Base-by-base conservation (phyloP, 2,113 vertebrate genomes). In the Glaucidium brasilianum region DNA sequence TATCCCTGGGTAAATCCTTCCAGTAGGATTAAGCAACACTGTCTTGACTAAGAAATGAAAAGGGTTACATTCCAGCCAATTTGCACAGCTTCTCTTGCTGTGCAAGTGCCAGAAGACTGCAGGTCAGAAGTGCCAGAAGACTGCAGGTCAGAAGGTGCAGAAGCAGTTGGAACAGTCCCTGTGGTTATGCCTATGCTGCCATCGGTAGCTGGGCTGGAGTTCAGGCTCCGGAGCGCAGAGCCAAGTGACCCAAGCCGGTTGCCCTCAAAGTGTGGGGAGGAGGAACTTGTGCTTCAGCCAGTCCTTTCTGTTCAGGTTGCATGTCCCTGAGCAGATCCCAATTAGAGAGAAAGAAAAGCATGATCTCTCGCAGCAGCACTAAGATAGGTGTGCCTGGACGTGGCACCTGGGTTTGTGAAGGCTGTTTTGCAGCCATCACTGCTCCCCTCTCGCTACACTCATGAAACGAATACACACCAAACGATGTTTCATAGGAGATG, bases 11-110 rank as follows among this genome's bases (percentile, higher is more conserved):
- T 90, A 76, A 94, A 80, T 13, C n/a, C 41, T 88, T 96, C 84
- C 74, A 39, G 81, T 52, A 91, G 77, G n/a, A 79, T 85, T 95
- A 91, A 90, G 91, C 71, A 66, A 30, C 45, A 4, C 52, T 83
- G 74, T 92, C 91, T 87, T 87, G 4, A 1, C 50, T 79, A 47
- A 49, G 78, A 90, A 87, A 89, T 39, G 14, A 30, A 53, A 90
- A 91, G 15, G 25, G 59, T 41, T 96, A 23, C 4, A 3, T 76
- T 90, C 27, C 50, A 82, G 84, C 41, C 81, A 78, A 5, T 84
- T 92, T 92, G 32, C 4, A 2, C 60, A 68, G 43, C 25, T 94
- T 85, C 17, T 85, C 73, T 90, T 53, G 52, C 39, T 47, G n/a
- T n/a, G n/a, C n/a, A n/a, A 19, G 1, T 29, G 56, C 63, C 53